These are phyloP conservation scores for Camponotus fellah DNA, from an alignment of 2,888 invertebrate genomes.

Conservation along the genomic window DNA sequence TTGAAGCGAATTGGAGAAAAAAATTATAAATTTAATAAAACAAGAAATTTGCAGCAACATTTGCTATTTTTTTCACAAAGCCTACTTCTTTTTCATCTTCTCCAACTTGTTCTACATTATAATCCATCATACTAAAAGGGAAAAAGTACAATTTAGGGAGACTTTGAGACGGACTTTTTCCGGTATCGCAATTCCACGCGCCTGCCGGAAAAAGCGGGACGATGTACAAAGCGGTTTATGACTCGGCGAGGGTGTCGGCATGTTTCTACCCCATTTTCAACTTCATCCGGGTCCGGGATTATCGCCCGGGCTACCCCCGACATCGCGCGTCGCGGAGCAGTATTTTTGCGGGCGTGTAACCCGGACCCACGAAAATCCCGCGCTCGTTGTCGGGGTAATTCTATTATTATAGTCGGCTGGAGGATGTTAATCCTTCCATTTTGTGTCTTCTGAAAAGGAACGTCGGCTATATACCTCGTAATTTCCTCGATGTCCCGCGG, in stretches of 20 bases:
- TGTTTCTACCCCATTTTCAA: conserved; percentile 50
- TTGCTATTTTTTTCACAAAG: not conserved
- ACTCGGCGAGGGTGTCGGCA: conserved; percentile 28
- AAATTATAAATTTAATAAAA: no score
- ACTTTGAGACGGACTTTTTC: not conserved
- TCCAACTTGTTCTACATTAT: not conserved
- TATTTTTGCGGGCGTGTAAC: conserved; percentile 51
- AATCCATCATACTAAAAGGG: not conserved
- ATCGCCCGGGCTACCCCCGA: conserved; percentile 17
- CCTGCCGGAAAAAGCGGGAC: conserved; percentile 28
- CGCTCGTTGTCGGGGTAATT: conserved; percentile 53
- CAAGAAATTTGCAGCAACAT: no score
- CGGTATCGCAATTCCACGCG: conserved; percentile 28
- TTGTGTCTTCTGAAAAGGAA: conserved; percentile 45
- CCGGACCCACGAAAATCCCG: conserved; percentile 39
- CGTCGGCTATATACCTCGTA: conserved; percentile 5
- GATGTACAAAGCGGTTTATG: conserved; percentile 54
- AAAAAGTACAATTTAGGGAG: not conserved
- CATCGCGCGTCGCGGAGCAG: conserved; percentile 29
- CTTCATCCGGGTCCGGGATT: conserved; percentile 45
- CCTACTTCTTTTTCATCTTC: not conserved
- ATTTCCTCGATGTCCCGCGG: conserved; percentile 26
- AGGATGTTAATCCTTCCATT: conserved; percentile 55
- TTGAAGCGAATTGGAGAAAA: no score
- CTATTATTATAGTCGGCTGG: conserved; percentile 53